Base-by-base conservation (phyloP, 2,797 vertebrate genomes). In the Micrastur ruficollis region DNA sequence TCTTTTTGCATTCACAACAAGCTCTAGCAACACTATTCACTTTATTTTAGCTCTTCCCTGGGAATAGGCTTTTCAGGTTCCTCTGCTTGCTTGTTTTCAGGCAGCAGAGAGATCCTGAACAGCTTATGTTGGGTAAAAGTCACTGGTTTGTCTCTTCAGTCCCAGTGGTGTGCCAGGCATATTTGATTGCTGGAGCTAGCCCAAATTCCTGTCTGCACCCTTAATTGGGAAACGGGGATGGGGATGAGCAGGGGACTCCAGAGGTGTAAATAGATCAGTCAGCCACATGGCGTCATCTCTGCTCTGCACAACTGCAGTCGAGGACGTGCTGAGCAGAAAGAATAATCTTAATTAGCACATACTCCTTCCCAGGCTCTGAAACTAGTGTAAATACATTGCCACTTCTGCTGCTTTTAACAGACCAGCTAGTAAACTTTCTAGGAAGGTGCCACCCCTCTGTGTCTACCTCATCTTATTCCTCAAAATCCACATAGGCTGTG, bases 251-350 rank as follows among this genome's bases (percentile, higher is more conserved):
- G 58, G 80, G 84, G 46, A 92, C 78, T 96, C 89, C 89, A 73
- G 94, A 96, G 74, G 71, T 94, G 95, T 95, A 92, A 95, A 92
- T 93, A 92, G 91, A 96, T 95, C 94, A 85, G 75, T 84, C 89
- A 89, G 86, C 95, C 94, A 92, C 94, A 85, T 65, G 94, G 94
- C 78, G 11, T 96, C 92, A 95, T 90, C 92, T 92, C 92, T 91
- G 95, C 86, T 89, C 94, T 92, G 47, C 52, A 34, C 86, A 94
- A 95, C 85, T 34, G 90, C 59, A 85, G 67, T 3, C 62, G 67
- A 92, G 40, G 61, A 93, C 9, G 4, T 52, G 89, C 67, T 71
- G 81, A 92, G 74, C 52, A 91, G 75, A 75, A 76, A 67, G 62
- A 68, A 29, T 21, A 2, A 44, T 36, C 49, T 79, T 61, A 89